These are phyloP conservation scores for Scolopax mira DNA, from an alignment of 2,113 vertebrate species.

Conservation along the genomic window DNA sequence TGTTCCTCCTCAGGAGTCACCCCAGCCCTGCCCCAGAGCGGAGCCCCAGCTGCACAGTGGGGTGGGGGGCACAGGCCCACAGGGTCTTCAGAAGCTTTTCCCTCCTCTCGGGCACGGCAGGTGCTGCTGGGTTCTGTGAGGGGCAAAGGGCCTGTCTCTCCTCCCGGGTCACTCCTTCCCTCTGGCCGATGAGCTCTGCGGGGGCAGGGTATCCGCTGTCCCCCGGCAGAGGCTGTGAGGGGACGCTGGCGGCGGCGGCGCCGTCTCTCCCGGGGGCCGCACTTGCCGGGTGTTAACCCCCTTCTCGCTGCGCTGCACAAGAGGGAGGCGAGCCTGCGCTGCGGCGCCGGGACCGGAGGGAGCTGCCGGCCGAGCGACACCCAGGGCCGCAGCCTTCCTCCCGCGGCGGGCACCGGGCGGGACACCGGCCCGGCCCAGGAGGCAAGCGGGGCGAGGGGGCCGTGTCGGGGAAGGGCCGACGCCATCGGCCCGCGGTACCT, in stretches of 20 bases:
- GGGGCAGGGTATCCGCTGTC: no score
- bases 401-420: background rate
- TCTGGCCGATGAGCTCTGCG: no score
- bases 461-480: no score
- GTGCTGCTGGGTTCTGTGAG: rapidly evolving
- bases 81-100: background rate
- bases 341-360: background rate
- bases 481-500: rapidly evolving
- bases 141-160: no score
- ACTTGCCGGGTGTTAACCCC: background rate
- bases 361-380: background rate
- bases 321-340: background rate
- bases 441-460: background rate
- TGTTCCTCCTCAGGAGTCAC: background rate
- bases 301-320: background rate
- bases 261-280: background rate
- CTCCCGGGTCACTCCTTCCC: background rate
- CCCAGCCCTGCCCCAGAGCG: background rate
- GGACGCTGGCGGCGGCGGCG: background rate
- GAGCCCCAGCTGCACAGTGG: rapidly evolving
- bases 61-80: no score
- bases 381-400: background rate
- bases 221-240: background rate
- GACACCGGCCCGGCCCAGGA: background rate
- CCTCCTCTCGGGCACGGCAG: rapidly evolving